phyloP scores from a whole-genome alignment of 2,888 invertebrate genomes.

The Pediacus dermestoides region DNA sequence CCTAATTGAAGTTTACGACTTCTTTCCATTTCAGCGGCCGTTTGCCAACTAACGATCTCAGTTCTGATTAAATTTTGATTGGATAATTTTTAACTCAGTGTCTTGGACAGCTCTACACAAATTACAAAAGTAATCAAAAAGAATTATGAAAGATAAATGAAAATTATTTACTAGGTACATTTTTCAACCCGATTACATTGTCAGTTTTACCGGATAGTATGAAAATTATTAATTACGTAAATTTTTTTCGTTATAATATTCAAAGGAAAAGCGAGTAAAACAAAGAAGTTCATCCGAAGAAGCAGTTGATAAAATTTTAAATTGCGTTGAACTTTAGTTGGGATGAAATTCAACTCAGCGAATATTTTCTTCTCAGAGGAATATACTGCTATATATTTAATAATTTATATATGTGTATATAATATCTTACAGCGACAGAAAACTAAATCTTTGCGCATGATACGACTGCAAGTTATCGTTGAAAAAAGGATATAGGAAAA shows the following conservation, averaged over 20 bases:
- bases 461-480: neutral
- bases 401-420: constrained; percentile 1
- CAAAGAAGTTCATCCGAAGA: no score
- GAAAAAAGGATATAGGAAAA: constrained; percentile 5
- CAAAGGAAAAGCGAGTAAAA: no score
- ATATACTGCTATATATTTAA: no score
- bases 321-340: no score
- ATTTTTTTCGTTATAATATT: no score
- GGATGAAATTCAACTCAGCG: no score
- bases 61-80: constrained; percentile 27
- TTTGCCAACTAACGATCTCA: constrained; percentile 17
- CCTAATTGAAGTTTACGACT: constrained; percentile 17
- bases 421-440: constrained; percentile 4
- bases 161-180: constrained; percentile 20
- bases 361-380: no score
- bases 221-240: neutral
- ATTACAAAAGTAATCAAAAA: constrained; percentile 26
- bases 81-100: constrained; percentile 26
- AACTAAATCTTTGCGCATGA: constrained; percentile 3
- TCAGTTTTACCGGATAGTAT: neutral
- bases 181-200: neutral
- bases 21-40: constrained; percentile 12
- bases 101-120: constrained; percentile 21
- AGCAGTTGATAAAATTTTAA: no score
- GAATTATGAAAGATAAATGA: constrained; percentile 26